Evolutionary conservation across 2,888 invertebrate genomes (phyloP).

Genomic region (Drosophila infuscata): DNA sequence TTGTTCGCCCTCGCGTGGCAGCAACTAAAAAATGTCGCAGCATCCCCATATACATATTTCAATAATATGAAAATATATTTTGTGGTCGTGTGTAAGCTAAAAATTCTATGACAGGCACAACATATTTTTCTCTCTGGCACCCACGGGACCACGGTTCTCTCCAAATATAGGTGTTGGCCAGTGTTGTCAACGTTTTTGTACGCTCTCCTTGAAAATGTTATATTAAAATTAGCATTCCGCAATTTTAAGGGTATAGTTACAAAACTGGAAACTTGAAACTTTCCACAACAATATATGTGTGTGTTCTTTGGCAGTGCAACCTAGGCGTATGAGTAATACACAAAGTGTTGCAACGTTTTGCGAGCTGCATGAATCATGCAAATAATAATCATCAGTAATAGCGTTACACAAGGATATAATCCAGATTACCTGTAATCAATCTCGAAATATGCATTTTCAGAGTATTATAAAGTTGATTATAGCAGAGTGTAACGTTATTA

Average conservation of each 20-base stretch:
- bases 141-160: conserved; percentile 9
- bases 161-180: conserved; percentile 33
- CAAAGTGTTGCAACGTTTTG: conserved; percentile 9
- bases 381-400: conserved; percentile 19
- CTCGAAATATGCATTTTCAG: background rate
- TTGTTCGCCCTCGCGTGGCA: conserved; percentile 11
- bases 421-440: background rate
- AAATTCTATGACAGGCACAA: conserved; percentile 40
- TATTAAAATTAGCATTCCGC: background rate
- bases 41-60: conserved; percentile 19
- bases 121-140: conserved; percentile 44
- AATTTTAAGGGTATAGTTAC: background rate
- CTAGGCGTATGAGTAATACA: conserved; percentile 46
- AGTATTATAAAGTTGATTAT: background rate
- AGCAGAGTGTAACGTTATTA: background rate
- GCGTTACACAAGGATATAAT: background rate
- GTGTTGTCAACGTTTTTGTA: conserved; percentile 45
- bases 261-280: background rate
- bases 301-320: conserved; percentile 16
- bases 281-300: conserved; percentile 24
- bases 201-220: conserved; percentile 9
- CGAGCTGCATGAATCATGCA: conserved; percentile 35
- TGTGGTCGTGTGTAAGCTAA: conserved; percentile 17
- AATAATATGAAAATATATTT: conserved; percentile 36
- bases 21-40: conserved; percentile 59